These are phyloP conservation scores for Araneus ventricosus DNA, from an alignment of 1,140 invertebrate species.

Conservation along the genomic window DNA sequence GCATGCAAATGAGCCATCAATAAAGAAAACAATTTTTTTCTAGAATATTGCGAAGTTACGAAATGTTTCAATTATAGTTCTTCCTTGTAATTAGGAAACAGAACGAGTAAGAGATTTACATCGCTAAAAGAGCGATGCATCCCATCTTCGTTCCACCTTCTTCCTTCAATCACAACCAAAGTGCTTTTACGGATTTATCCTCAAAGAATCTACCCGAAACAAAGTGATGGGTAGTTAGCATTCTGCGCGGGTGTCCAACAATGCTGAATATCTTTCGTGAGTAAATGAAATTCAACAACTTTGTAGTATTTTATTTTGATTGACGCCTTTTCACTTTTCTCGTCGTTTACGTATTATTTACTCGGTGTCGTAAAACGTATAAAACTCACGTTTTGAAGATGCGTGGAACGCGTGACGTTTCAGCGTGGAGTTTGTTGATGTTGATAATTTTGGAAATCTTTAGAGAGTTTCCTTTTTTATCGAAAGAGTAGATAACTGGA, in stretches of 20 bases:
- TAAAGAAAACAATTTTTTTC: background rate
- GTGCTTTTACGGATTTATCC: background rate
- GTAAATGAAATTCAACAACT: background rate
- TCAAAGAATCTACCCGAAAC: background rate
- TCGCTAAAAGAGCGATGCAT: background rate
- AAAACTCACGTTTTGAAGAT: background rate
- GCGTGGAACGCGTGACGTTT: background rate
- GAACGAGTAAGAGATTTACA: background rate
- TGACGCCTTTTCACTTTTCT: background rate
- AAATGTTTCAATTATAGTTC: background rate
- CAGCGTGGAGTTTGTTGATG: background rate
- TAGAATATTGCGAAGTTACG: background rate
- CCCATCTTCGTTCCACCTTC: background rate
- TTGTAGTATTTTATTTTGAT: background rate
- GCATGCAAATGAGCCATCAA: background rate
- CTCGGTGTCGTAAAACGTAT: background rate
- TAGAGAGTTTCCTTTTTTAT: background rate
- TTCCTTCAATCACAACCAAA: background rate
- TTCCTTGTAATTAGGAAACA: conserved; percentile 14
- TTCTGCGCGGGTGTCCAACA: background rate
- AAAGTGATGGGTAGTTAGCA: background rate
- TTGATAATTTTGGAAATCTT: background rate
- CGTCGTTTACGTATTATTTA: background rate
- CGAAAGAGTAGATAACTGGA: background rate
- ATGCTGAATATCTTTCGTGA: background rate